phyloP scores from a whole-genome alignment of 2,797 vertebrate species.

The Rhabdomys pumilio region DNA sequence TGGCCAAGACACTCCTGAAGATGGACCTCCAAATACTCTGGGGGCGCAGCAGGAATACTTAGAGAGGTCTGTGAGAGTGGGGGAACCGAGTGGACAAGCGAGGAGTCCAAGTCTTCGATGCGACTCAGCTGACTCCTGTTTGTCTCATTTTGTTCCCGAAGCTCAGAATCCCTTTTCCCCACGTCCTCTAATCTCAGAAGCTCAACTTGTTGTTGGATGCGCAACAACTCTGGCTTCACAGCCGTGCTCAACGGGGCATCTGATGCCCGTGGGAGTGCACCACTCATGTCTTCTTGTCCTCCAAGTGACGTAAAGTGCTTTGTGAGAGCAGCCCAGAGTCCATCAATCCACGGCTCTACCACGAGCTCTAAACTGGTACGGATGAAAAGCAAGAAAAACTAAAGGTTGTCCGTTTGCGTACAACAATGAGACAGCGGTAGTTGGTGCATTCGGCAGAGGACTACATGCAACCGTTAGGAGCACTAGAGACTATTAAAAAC shows the following conservation, averaged over 20 bases:
- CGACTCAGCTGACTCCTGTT: conserved; percentile 29
- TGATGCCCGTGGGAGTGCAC: background rate
- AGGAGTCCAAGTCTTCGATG: conserved; percentile 81
- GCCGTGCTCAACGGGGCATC: conserved; percentile 17
- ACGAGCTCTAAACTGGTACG: conserved; percentile 94
- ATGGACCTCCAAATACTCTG: conserved; percentile 92
- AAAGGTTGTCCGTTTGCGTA: background rate
- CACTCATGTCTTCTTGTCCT: conserved; percentile 78
- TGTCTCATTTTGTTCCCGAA: conserved; percentile 18
- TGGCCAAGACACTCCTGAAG: conserved; percentile 88
- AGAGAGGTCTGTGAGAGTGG: conserved; percentile 93
- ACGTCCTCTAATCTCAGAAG: conserved; percentile 89
- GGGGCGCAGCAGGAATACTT: conserved; percentile 93
- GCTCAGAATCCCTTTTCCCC: conserved; percentile 66
- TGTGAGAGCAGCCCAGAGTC: conserved; percentile 95
- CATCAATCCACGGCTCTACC: conserved; percentile 97
- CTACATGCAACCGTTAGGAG: too few relatives aligned
- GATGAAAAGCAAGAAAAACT: background rate
- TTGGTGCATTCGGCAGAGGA: background rate
- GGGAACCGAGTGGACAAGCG: conserved; percentile 91
- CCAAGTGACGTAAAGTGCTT: conserved; percentile 85
- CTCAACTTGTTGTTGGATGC: conserved; percentile 87
- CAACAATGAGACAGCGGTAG: rapidly evolving
- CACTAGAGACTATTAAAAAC: background rate
- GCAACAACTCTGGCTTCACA: conserved; percentile 15